Percentiles rank a stretch among this genome's conserved stretches.
These are phyloP conservation scores for Pseudochromis fuscus DNA, from an alignment of 2,797 vertebrate species.

Conservation along the genomic window DNA sequence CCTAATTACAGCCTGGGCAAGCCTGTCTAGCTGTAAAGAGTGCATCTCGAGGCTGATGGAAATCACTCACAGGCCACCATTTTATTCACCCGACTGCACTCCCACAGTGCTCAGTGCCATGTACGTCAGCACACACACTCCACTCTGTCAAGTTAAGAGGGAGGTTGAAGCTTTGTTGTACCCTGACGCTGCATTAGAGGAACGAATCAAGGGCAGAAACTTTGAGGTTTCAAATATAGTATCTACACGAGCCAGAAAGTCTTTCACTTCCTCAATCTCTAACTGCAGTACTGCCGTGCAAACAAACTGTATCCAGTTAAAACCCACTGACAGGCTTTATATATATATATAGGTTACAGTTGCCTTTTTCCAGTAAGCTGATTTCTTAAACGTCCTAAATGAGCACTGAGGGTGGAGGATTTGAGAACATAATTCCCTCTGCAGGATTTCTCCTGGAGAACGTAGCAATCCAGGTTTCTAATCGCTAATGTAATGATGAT, in stretches of 20 bases:
- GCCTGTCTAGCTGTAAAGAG: slow-evolving; percentile 58
- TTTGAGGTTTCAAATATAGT: slow-evolving; percentile 45
- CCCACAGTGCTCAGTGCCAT: slow-evolving; percentile 41
- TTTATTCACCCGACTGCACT: slow-evolving; percentile 53
- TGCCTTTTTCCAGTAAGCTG: background rate
- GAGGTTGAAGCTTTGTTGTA: slow-evolving; percentile 7
- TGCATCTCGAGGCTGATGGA: slow-evolving; percentile 69
- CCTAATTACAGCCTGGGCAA: slow-evolving; percentile 75
- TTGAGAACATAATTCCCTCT: background rate
- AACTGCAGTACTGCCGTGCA: slow-evolving; percentile 18
- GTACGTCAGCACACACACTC: slow-evolving; percentile 40
- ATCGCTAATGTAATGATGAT: background rate
- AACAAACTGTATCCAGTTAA: background rate
- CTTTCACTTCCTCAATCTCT: slow-evolving; percentile 63
- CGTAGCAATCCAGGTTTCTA: background rate
- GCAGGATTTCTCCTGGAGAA: background rate
- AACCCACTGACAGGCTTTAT: background rate
- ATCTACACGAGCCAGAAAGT: slow-evolving; percentile 28
- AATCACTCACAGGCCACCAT: slow-evolving; percentile 66
- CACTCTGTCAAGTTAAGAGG: slow-evolving; percentile 5
- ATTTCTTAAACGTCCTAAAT: background rate
- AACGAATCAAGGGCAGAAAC: slow-evolving; percentile 43
- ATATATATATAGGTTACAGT: background rate
- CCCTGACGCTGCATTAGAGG: slow-evolving; percentile 10
- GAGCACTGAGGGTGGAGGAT: background rate